phyloP scores from a whole-genome alignment of 2,113 vertebrate genomes.

The Morone chrysops region DNA sequence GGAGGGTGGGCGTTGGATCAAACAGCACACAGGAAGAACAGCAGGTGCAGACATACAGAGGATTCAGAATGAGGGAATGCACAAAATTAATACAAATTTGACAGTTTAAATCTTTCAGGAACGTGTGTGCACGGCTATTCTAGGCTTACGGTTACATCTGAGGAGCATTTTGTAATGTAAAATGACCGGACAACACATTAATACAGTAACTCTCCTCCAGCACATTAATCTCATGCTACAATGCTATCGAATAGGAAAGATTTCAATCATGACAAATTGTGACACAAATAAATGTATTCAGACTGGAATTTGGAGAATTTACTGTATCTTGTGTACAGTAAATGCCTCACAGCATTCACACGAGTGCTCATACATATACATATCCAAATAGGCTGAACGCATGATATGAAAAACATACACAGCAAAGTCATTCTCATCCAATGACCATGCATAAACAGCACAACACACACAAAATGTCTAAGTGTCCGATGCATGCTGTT shows the following conservation, averaged over 20 bases:
- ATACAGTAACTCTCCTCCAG: slow-evolving; percentile 79
- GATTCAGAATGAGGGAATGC: slow-evolving; percentile 24
- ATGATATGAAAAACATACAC: slow-evolving; percentile 70
- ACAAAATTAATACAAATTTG: not conserved
- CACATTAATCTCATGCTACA: slow-evolving; percentile 55
- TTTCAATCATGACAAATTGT: slow-evolving; percentile 50
- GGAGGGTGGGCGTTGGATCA: slow-evolving; percentile 11
- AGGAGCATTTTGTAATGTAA: slow-evolving; percentile 57
- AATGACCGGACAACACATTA: slow-evolving; percentile 64
- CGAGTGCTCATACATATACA: slow-evolving; percentile 66
- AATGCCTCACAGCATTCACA: slow-evolving; percentile 75
- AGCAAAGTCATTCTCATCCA: slow-evolving; percentile 79
- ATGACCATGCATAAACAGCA: slow-evolving; percentile 78
- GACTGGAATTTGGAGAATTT: slow-evolving; percentile 75
- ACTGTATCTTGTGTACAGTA: slow-evolving; percentile 79
- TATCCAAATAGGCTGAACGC: slow-evolving; percentile 49
- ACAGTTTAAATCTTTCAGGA: slow-evolving; percentile 29
- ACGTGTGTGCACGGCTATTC: slow-evolving; percentile 51
- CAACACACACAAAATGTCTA: slow-evolving; percentile 73
- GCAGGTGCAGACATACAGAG: slow-evolving; percentile 20
- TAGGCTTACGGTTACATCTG: slow-evolving; percentile 45
- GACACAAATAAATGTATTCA: slow-evolving; percentile 45
- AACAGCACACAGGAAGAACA: slow-evolving; percentile 4
- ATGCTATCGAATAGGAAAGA: slow-evolving; percentile 40
- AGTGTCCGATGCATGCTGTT: slow-evolving; percentile 79